Evolutionary conservation across 2,888 invertebrate genomes (phyloP), one percentile per base, ranked within the genome.

Genomic region (Neocrepidodera transversa): DNA sequence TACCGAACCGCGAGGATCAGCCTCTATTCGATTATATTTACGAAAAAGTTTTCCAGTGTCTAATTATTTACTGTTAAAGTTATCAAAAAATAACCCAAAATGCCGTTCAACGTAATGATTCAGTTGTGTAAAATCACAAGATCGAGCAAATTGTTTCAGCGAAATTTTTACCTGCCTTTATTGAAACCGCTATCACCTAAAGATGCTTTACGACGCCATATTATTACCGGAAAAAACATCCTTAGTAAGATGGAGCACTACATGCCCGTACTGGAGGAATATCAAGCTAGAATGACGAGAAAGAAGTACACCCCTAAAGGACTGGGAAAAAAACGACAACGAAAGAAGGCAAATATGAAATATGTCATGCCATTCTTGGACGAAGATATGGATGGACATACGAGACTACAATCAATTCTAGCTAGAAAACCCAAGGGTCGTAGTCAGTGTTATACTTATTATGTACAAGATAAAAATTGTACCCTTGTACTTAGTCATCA

Each of bases 101-200:
- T 76, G 77, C 72, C 75, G 63, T 71, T 78, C 72, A 79, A 78
- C 71, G 75, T 76, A 68, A 79, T 78, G 78, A 70, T 89, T 85
- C 89, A 90, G 74, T 89, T 87, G 79, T 92, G 92, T 79, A 87
- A 91, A 78, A 91, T 92, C 70, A 92, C 92, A 60, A 90, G 91
- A 71, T 87, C 87, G 77, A 90, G 90, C 78, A 85, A 89, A 70
- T 87, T 90, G 72, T 85, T 92, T 73, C 92, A 91, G 51, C 88
- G 91, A 75, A 91, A 91, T 52, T 90, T 92, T 78, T 92, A 91
- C 76, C 89, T 92, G 74, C 92, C 92, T 14, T 82, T 92, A 50
- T 82, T 92, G 66, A 89, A 90, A 42, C 91, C 92, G 2, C 87
- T 92, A 62, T 90, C 91, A 47, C 91, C 92, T 10, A 90, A 90